A percentile compares a stretch with the other conserved stretches of the same genome.
Conservation (phyloP, 2,797 vertebrate genomes). For the Iguana delicatissima region DNA sequence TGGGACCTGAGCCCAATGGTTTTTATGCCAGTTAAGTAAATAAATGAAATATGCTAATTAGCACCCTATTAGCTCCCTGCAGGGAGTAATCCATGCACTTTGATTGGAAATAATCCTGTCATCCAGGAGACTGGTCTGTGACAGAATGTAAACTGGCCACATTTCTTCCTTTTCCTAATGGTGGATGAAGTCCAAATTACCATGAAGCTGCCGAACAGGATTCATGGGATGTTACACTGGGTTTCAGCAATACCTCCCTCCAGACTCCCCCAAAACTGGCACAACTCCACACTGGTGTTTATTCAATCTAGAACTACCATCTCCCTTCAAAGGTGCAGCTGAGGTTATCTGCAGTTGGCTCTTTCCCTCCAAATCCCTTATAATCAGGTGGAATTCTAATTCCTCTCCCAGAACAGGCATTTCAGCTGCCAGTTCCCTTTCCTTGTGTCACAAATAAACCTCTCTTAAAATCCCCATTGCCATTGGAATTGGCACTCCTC, state of each 20-base stretch:
- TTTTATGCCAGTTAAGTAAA: constrained; percentile 84
- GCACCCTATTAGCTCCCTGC: constrained; percentile 84
- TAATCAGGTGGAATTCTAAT: constrained; percentile 36
- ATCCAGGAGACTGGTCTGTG: constrained; percentile 81
- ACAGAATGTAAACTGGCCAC: constrained; percentile 77
- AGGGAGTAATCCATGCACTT: constrained; percentile 83
- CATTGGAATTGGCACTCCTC: not conserved
- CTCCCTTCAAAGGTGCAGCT: constrained; percentile 56
- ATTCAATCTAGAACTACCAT: constrained; percentile 34
- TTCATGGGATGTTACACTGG: constrained; percentile 45
- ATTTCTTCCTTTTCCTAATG: constrained; percentile 69
- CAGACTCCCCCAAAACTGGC: constrained; percentile 50
- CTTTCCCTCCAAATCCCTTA: constrained; percentile 37
- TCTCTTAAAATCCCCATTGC: constrained; percentile 21
- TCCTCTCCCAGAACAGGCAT: constrained; percentile 19
- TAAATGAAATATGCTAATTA: constrained; percentile 88
- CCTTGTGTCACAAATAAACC: constrained; percentile 27
- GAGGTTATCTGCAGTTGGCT: constrained; percentile 33
- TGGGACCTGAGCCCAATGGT: constrained; percentile 80
- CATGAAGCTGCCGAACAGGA: constrained; percentile 55
- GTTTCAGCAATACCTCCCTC: constrained; percentile 54
- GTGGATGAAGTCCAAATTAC: constrained; percentile 72
- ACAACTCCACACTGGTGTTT: constrained; percentile 23
- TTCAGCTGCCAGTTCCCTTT: constrained; percentile 30
- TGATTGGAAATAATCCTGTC: constrained; percentile 83